These are phyloP conservation scores for Bombus ignitus DNA, from an alignment of 1,140 invertebrate species.

Conservation along the genomic window DNA sequence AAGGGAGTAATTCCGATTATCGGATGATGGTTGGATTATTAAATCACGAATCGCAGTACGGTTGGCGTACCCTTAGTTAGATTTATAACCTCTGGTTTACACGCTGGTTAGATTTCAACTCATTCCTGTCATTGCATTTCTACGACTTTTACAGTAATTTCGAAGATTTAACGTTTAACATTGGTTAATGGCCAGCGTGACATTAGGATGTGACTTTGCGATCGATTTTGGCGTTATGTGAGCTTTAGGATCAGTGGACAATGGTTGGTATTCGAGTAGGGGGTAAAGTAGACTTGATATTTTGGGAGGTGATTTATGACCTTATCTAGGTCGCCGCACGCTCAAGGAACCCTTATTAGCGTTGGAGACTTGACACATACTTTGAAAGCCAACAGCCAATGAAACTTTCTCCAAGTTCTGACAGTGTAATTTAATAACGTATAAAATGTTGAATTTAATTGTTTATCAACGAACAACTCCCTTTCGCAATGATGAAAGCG, in stretches of 20 bases:
- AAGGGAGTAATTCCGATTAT: not conserved
- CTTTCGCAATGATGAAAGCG: too few relatives aligned
- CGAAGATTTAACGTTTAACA: not conserved
- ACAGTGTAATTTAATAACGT: not conserved
- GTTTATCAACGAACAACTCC: too few relatives aligned
- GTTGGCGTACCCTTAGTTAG: not conserved
- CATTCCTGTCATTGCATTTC: not conserved
- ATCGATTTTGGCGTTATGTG: not conserved
- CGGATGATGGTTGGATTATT: conserved; percentile 1
- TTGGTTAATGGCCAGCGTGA: not conserved
- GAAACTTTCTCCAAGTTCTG: not conserved
- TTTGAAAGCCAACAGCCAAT: not conserved
- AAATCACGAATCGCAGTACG: not conserved
- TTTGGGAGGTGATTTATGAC: not conserved
- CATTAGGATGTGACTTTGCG: not conserved
- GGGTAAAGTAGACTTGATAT: not conserved
- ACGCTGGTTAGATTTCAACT: too few relatives aligned
- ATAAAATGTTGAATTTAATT: not conserved
- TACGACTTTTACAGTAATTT: not conserved
- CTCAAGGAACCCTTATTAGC: not conserved
- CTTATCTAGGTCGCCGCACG: not conserved
- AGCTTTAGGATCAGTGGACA: not conserved
- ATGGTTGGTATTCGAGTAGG: not conserved
- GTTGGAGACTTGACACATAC: not conserved
- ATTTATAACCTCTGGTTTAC: not conserved